Evolutionary conservation across 1,140 invertebrate genomes (phyloP).

Genomic region (Trachymyrmex cornetzi): DNA sequence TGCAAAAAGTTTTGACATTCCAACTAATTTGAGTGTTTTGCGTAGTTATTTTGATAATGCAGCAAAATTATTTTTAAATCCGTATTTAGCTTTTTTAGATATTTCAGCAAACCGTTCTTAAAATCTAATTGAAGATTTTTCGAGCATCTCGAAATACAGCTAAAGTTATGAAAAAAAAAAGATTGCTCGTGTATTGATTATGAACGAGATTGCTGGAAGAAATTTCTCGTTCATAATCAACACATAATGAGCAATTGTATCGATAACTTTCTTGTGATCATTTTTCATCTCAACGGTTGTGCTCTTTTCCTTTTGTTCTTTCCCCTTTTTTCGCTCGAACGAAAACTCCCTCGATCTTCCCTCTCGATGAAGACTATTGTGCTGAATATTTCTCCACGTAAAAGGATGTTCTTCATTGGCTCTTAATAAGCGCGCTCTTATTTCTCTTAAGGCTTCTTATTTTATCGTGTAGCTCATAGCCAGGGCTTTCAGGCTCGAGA

Average conservation of each 20-base stretch:
- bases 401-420: conserved; percentile 45
- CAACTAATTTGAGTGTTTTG: no score
- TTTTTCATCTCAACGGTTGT: conserved; percentile 3
- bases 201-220: background rate
- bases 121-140: background rate
- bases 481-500: background rate
- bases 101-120: no score
- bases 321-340: background rate
- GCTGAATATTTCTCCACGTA: conserved; percentile 33
- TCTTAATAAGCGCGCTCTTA: conserved; percentile 39
- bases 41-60: no score
- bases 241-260: background rate
- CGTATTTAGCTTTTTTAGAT: no score
- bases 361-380: conserved; percentile 28
- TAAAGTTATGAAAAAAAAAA: background rate
- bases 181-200: no score
- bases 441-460: conserved; percentile 44
- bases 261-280: background rate
- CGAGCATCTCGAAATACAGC: background rate
- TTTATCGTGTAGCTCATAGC: conserved; percentile 29
- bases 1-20: no score
- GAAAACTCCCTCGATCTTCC: background rate
- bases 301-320: conserved; percentile 33
- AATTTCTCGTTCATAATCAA: conserved; percentile 6
- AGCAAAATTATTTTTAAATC: no score